Evolutionary conservation across 92 coral and sea anemone species (phyloP), one percentile per base, ranked within the genome.

Genomic region (Actinernus sp.): DNA sequence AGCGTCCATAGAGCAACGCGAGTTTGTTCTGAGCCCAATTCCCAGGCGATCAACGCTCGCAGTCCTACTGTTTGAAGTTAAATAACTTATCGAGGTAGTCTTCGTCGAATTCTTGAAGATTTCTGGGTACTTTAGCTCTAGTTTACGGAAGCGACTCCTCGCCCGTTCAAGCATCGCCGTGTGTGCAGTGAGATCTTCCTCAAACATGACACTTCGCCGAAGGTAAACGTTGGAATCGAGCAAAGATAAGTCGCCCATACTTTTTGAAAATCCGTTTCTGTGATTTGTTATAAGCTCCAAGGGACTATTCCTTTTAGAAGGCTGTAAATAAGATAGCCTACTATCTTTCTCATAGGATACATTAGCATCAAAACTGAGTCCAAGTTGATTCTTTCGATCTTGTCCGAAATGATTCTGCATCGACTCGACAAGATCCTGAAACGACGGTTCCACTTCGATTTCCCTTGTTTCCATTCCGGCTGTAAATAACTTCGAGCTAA

Each of bases 51-150:
- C n/a, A 9, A 45, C 52, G 19, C 52, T 45, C 22, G 52, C 10
- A 45, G 18, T 45, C 21, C 52, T 7, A 4, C 52, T 18, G 22
- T 45, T 45, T 8, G 21, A 48, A 50, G 67, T 49, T 29, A 88
- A 43, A 19, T 86, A 85, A 24, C 79, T 48, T 12, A 79, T 39
- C 48, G 92, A 89, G 12, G 82, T 57, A 19, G 81, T 66, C 26
- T 86, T 80, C 45, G 97, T 32, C 12, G 73, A 79, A 47, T 84
- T 66, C 54, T 79, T 74, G 70, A 90, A 90, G 16, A 90, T 79
- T 31, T 90, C 97, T 6, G 97, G 96, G 31, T 95, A 95, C 64
- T 95, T 95, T 3, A 82, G 74, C 64, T 95, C 99, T 16, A 95
- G 68, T 82, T 73, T 85, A 32, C 87, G 92, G 50, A 95, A 91